These are phyloP conservation scores for Gryon sp. DNA, from an alignment of 1,140 invertebrate genomes.

Conservation along the genomic window DNA sequence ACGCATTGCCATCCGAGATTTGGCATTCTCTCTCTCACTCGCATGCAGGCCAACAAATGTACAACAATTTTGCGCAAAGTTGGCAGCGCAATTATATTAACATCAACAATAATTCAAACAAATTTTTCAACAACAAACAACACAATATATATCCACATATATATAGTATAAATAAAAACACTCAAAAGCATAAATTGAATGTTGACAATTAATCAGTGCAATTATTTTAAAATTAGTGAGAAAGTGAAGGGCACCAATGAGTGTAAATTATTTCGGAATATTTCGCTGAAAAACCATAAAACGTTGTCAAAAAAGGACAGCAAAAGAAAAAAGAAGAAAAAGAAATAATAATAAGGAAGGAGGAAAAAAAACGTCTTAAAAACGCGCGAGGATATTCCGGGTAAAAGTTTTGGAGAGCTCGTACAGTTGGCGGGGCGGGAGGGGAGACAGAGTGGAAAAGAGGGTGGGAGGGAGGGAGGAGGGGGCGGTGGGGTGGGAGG, in stretches of 20 bases:
- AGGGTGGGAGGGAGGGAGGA: too few species aligned
- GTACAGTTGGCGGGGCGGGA: background rate
- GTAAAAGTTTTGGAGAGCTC: constrained; percentile 46
- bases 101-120: background rate
- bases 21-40: background rate
- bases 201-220: too few species aligned
- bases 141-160: too few species aligned
- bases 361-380: constrained; percentile 28
- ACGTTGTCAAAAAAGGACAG: background rate
- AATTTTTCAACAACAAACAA: background rate
- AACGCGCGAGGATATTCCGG: constrained; percentile 43
- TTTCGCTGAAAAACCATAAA: constrained; percentile 39
- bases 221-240: too few species aligned
- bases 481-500: background rate
- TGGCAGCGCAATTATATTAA: background rate
- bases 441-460: too few species aligned
- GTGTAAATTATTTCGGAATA: constrained; percentile 9
- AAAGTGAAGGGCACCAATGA: constrained; percentile 5
- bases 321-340: constrained; percentile 1
- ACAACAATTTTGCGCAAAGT: background rate
- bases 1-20: constrained; percentile 21
- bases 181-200: too few species aligned
- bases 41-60: constrained; percentile 10
- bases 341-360: constrained; percentile 17
- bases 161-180: too few species aligned